Percentiles rank a stretch among this genome's conserved stretches.
These are phyloP conservation scores for Leuciscus idus DNA, from an alignment of 2,113 vertebrate species.

Conservation along the genomic window DNA sequence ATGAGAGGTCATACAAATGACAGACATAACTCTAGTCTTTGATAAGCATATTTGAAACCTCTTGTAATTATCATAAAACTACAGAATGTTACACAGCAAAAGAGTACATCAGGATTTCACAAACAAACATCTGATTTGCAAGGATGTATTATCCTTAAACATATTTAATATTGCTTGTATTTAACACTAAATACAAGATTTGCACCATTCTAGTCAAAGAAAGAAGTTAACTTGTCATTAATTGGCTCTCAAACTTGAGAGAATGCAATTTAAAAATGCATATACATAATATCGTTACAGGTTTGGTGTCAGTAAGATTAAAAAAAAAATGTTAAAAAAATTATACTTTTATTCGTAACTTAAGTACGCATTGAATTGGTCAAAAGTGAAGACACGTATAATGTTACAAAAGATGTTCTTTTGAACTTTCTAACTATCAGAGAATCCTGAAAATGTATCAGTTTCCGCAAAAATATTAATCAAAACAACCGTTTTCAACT, in stretches of 20 bases:
- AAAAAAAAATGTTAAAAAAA: too few relatives aligned
- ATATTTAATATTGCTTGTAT: neutral
- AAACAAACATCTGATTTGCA: neutral
- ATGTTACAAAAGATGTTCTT: neutral
- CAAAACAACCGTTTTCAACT: neutral
- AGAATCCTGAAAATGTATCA: neutral
- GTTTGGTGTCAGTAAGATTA: neutral
- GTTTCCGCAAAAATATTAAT: neutral
- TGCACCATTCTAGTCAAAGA: neutral
- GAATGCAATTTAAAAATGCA: too few relatives aligned
- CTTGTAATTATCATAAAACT: neutral
- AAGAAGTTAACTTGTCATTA: neutral
- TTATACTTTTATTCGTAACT: neutral
- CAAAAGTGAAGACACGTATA: neutral
- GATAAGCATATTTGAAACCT: neutral
- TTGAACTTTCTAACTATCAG: neutral
- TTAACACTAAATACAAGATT: neutral
- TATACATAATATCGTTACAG: neutral
- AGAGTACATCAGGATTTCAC: too few relatives aligned
- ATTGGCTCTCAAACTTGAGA: neutral
- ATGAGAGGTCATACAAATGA: constrained; percentile 25
- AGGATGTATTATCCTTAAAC: neutral
- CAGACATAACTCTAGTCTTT: neutral
- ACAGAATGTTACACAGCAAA: neutral
- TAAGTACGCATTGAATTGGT: neutral